These are phyloP conservation scores for Euschistus heros DNA, from an alignment of 1,140 invertebrate genomes.

Conservation along the genomic window DNA sequence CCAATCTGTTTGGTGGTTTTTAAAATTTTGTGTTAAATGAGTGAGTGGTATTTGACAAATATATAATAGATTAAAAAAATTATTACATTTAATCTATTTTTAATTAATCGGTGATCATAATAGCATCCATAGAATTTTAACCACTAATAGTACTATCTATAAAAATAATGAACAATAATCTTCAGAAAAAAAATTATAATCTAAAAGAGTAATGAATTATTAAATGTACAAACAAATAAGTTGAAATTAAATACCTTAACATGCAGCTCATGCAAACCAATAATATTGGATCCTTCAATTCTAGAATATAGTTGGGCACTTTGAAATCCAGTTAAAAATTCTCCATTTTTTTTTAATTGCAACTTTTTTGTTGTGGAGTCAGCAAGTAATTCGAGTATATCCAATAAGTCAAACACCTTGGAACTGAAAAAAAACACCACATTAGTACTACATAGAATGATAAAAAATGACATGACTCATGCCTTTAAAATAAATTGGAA, in stretches of 20 bases:
- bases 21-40: no score
- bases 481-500: not conserved
- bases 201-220: no score
- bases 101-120: no score
- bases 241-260: conserved; percentile 7
- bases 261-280: conserved; percentile 22
- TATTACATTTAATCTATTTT: not conserved
- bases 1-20: no score
- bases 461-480: not conserved
- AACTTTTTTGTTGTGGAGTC: conserved; percentile 18
- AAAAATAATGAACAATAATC: no score
- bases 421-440: not conserved
- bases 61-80: not conserved
- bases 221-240: not conserved
- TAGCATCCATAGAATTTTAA: no score
- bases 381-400: conserved; percentile 20
- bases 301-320: conserved; percentile 9
- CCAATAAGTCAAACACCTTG: conserved; percentile 8
- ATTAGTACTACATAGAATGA: not conserved
- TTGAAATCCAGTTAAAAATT: conserved; percentile 12
- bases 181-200: no score
- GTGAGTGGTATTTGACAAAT: no score
- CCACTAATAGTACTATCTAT: no score
- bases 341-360: not conserved
- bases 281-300: conserved; percentile 20